Percentiles rank a stretch among this genome's conserved stretches.
phyloP scores from a whole-genome alignment of 2,888 invertebrate species.

The Rutpela maculata region DNA sequence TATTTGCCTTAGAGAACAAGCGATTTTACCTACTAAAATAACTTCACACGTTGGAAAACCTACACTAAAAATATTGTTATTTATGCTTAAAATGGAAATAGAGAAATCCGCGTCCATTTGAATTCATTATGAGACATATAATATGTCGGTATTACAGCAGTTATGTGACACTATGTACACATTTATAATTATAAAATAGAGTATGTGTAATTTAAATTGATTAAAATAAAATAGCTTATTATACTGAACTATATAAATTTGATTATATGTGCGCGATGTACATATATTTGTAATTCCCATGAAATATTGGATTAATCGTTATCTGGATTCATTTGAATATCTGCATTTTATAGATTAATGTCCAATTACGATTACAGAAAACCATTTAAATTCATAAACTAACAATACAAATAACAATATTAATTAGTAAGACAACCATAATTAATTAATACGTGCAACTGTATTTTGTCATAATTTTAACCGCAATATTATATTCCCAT shows the following conservation, averaged over 20 bases:
- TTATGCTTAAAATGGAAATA: background rate
- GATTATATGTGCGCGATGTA: conserved; percentile 27
- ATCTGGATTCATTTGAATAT: conserved; percentile 41
- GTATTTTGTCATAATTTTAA: background rate
- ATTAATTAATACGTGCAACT: background rate
- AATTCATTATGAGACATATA: background rate
- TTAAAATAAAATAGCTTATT: conserved; percentile 25
- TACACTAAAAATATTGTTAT: background rate
- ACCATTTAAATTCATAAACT: conserved; percentile 40
- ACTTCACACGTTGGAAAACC: background rate
- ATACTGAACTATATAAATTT: conserved; percentile 24
- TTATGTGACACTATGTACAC: conserved; percentile 4
- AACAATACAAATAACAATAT: conserved; percentile 6
- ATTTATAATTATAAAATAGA: conserved; percentile 15
- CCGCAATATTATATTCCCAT: background rate
- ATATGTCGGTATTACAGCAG: background rate
- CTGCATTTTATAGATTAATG: conserved; percentile 41
- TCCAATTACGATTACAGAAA: conserved; percentile 42
- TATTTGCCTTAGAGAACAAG: too few relatives aligned
- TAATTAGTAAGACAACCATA: conserved; percentile 26
- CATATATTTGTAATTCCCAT: conserved; percentile 35
- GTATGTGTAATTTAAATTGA: conserved; percentile 17
- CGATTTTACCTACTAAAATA: too few relatives aligned
- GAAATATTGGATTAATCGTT: conserved; percentile 35
- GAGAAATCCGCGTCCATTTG: background rate